Evolutionary conservation across 2,113 vertebrate genomes (phyloP), one percentile per base, ranked within the genome.

Genomic region (Hoplias malabaricus): DNA sequence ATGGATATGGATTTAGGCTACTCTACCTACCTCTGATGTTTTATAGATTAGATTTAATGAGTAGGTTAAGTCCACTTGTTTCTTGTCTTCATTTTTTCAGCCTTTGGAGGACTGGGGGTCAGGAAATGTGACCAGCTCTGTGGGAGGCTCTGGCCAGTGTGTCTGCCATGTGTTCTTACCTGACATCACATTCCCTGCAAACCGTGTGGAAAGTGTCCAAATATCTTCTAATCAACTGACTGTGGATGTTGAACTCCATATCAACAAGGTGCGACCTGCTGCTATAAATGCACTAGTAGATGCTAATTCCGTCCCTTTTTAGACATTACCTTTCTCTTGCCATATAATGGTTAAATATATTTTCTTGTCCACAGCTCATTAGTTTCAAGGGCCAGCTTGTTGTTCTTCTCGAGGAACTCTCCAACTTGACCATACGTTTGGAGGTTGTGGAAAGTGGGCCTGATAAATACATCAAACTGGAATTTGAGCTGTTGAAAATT

Each of bases 401-500:
- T 2, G 25, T 82, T 50, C 84, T 88, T 56, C 79, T 90, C 56
- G 21, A 75, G 14, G 84, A 88, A 4, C 84, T 91, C 63, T 13
- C 1, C 4, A 81, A 86, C 1, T 73, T 92, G 72, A 86, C 84
- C 0, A 0, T 25, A 0, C 80, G 86, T 75, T 4, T 89, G 66
- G 42, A 42, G 57, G 59, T 86, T 16, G 6, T 92, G 76, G 79
- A 89, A 48, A 86, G 69, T 56, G 84, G 75, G 31, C 42, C 83
- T 13, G 86, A 91, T 33, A 77, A 83, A 11, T 92, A 88, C 82
- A 82, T 91, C 84, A 90, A 87, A 75, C 81, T 91, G 80, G 90
- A 92, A 68, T 92, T 92, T 80, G 90, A 92, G 84, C 80, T 92
- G 19, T 84, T 91, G 56, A 82, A 88, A 56, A 81, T 85, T 27